phyloP scores from a whole-genome alignment of 2,888 invertebrate species.

The Drosophila ustulata region DNA sequence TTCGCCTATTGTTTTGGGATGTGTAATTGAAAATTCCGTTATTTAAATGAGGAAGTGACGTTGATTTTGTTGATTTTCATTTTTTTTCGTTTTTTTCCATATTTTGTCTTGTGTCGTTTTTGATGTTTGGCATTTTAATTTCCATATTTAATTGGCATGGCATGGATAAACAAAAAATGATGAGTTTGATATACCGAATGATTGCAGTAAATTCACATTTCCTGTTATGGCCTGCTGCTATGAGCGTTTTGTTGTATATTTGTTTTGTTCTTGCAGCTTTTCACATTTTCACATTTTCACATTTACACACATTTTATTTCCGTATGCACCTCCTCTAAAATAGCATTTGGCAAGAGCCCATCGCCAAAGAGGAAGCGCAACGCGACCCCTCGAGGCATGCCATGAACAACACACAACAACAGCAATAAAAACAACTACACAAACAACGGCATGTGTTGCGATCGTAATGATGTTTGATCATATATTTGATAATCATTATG shows the following conservation, averaged over 20 bases:
- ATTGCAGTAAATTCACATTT: constrained; percentile 66
- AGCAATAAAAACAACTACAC: too few species aligned
- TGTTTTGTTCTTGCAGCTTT: constrained; percentile 21
- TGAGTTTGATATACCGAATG: constrained; percentile 22
- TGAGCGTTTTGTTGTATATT: constrained; percentile 30
- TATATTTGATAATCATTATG: constrained; percentile 25
- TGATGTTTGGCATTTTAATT: constrained; percentile 44
- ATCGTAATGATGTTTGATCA: constrained; percentile 48
- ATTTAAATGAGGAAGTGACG: constrained; percentile 81
- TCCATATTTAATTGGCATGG: constrained; percentile 73
- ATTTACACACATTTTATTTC: constrained; percentile 60
- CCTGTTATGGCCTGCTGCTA: constrained; percentile 45
- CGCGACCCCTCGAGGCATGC: constrained; percentile 52
- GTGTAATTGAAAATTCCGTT: constrained; percentile 78
- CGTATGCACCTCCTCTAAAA: constrained; percentile 75
- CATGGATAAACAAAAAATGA: constrained; percentile 13
- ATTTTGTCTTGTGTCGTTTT: constrained; percentile 13
- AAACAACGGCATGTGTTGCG: constrained; percentile 20
- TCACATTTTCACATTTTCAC: constrained; percentile 37
- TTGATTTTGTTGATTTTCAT: constrained; percentile 40
- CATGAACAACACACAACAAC: constrained; percentile 56
- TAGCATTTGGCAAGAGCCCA: constrained; percentile 73
- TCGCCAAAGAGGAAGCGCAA: constrained; percentile 75
- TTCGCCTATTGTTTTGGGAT: constrained; percentile 59
- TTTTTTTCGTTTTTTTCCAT: background rate